These are phyloP conservation scores for Proisotoma minuta DNA, from an alignment of 2,888 invertebrate species.

Conservation along the genomic window DNA sequence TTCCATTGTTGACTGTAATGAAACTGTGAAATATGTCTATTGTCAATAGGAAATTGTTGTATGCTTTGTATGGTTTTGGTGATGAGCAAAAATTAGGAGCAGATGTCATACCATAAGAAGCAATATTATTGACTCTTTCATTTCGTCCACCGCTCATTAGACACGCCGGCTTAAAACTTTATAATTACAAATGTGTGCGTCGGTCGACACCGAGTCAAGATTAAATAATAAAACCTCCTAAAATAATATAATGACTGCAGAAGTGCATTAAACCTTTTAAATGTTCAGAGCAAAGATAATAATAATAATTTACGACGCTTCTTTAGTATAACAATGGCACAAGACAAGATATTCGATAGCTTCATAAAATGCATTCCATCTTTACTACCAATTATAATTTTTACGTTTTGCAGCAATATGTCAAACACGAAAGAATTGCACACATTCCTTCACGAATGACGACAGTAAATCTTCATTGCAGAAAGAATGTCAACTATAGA, in stretches of 20 bases:
- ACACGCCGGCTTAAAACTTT: neutral
- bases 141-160: neutral
- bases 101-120: neutral
- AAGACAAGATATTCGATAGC: neutral
- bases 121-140: neutral
- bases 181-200: neutral
- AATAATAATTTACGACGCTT: neutral
- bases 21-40: neutral
- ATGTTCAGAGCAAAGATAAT: too few species aligned
- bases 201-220: neutral
- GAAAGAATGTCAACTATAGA: neutral
- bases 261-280: slow-evolving; percentile 1
- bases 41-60: neutral
- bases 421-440: neutral
- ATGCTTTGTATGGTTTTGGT: too few species aligned
- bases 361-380: neutral
- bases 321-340: neutral
- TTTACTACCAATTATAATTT: neutral
- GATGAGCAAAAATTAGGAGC: neutral
- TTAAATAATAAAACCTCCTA: neutral
- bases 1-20: neutral
- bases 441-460: slow-evolving; percentile 5
- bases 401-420: neutral
- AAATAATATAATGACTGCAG: neutral
- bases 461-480: neutral